Base-by-base conservation (phyloP, 2,797 vertebrate species). In the Arvicola amphibius region DNA sequence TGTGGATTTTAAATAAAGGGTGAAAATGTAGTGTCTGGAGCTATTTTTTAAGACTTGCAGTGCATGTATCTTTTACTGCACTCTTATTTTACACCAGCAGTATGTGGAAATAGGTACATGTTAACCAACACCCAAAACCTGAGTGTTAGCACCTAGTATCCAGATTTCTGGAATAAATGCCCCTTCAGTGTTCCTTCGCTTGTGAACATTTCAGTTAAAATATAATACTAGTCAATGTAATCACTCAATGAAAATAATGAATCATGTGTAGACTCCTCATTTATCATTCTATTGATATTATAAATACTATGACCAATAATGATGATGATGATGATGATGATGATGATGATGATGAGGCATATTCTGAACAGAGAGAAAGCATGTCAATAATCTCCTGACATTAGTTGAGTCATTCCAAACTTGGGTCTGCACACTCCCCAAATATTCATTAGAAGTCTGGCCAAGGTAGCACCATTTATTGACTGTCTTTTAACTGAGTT, bases 401-500 rank as follows among this genome's bases (percentile, higher is more conserved):
- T 96, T 65, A 92, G 78, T 77, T 96, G 94, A 94, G 91, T 96
- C 95, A 94, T 96, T 94, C 88, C 95, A 96, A 85, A 95, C 73
- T 27, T 87, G 96, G 91, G 94, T 97, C 96, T 97, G 84, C 97
- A 94, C 95, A 96, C 90, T 97, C 89, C 92, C 79, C 94, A 96
- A 97, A 96, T n/a, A 91, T 79, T 98, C 98, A 98, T 98, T 98
- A 98, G 97, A 97, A 98, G 93, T 96, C 96, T 97, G 97, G 97
- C 96, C 96, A 92, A 97, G 96, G 95, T 76, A 90, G 91, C 88
- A 97, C 97, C 97, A 97, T 97, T 98, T 97, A 98, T 98, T 98
- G 98, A 97, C 97, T 98, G 97, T 97, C 98, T 98, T 94, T 98
- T 97, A 96, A 96, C 97, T 98, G 97, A 98, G 96, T 87, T 90